Evolutionary conservation across 2,888 invertebrate species (phyloP).

Genomic region (Eilema depressum): DNA sequence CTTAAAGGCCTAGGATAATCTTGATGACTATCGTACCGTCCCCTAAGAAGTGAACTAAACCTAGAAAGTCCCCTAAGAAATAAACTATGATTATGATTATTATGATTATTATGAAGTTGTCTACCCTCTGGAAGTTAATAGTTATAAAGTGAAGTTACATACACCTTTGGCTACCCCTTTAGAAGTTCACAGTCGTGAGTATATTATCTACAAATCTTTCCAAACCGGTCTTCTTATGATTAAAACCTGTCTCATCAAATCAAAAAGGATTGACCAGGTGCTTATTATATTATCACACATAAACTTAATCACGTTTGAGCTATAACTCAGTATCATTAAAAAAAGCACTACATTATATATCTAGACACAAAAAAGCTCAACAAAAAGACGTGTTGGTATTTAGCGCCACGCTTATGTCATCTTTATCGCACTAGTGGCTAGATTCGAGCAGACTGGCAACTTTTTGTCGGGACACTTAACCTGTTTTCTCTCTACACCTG

Average conservation of each 20-base stretch:
- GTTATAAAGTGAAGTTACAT: too few species aligned
- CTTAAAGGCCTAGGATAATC: too few species aligned
- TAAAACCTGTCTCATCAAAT: not conserved
- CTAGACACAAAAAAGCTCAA: constrained; percentile 23
- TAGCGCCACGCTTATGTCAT: constrained; percentile 42
- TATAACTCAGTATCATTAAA: constrained; percentile 9
- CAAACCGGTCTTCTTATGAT: not conserved
- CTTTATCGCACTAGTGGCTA: constrained; percentile 15
- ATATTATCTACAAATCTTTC: too few species aligned
- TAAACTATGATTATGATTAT: too few species aligned
- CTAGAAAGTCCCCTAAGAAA: too few species aligned
- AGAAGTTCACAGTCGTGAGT: not conserved
- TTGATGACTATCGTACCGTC: too few species aligned
- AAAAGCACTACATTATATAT: constrained; percentile 12
- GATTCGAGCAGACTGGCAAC: constrained; percentile 9
- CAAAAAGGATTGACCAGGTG: not conserved
- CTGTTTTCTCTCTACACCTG: too few species aligned
- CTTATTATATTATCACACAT: not conserved
- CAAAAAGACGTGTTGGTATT: constrained; percentile 29
- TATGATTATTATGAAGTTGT: too few species aligned
- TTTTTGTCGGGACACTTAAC: constrained; percentile 1
- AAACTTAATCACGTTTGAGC: constrained; percentile 8
- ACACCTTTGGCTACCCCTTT: not conserved
- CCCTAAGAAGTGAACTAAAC: too few species aligned
- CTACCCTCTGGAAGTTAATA: too few species aligned